Conservation (phyloP, 2,888 invertebrate species). For the Nowickia ferox region DNA sequence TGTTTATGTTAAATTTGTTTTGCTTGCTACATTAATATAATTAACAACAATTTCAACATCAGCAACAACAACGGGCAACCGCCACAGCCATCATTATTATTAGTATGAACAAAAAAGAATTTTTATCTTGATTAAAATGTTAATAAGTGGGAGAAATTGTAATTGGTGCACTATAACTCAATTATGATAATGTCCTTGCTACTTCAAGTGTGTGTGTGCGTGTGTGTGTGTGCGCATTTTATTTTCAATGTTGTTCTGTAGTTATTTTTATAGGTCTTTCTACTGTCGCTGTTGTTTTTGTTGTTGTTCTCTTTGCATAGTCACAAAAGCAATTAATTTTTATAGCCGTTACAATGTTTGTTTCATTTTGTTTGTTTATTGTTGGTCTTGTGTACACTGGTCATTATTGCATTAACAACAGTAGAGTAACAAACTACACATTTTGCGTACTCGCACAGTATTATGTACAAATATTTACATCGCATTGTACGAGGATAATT, state of each 20-base stretch:
- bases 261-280: conserved; percentile 15
- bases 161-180: conserved; percentile 68
- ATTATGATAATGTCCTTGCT: conserved; percentile 65
- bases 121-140: conserved; percentile 69
- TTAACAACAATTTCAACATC: conserved; percentile 29
- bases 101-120: conserved; percentile 36
- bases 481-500: background rate
- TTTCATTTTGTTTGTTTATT: conserved; percentile 52
- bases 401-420: conserved; percentile 43
- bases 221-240: background rate
- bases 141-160: conserved; percentile 67
- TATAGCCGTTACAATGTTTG: conserved; percentile 44
- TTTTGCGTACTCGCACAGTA: background rate
- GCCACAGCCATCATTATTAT: background rate
- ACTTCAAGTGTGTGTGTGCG: background rate
- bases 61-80: background rate
- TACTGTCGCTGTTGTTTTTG: background rate
- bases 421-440: background rate
- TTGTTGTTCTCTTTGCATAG: conserved; percentile 35
- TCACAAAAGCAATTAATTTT: conserved; percentile 68
- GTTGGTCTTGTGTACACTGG: conserved; percentile 32
- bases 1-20: background rate
- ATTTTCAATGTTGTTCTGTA: conserved; percentile 38
- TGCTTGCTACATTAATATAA: conserved; percentile 5
- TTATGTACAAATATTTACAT: background rate